A percentile compares a stretch with the other conserved stretches of the same genome.
Evolutionary conservation across 2,113 vertebrate genomes (phyloP).

Genomic region (Talpa occidentalis): DNA sequence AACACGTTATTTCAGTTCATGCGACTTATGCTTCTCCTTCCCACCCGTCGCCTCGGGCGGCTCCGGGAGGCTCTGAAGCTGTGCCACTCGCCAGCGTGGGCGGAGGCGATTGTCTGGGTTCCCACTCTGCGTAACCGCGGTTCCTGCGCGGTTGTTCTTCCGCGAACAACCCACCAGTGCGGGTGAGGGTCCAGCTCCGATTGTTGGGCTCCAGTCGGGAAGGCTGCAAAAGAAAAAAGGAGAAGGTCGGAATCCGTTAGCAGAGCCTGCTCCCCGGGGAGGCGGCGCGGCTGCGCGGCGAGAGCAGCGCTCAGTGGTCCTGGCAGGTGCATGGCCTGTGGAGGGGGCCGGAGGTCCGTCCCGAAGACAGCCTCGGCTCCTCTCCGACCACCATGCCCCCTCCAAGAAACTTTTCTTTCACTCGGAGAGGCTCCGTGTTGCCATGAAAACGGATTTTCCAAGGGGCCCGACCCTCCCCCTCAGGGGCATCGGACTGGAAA

Average conservation of each 20-base stretch:
- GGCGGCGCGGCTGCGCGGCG: slow-evolving; percentile 27
- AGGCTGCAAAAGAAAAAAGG: slow-evolving; percentile 49
- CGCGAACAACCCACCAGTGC: neutral
- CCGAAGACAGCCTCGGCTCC: slow-evolving; percentile 35
- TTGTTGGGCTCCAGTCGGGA: neutral
- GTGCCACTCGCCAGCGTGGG: neutral
- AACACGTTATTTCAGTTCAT: slow-evolving; percentile 58
- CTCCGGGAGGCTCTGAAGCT: slow-evolving; percentile 30
- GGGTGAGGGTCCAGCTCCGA: neutral
- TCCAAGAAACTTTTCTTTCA: slow-evolving; percentile 78
- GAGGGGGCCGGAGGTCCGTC: slow-evolving; percentile 46
- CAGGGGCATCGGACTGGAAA: slow-evolving; percentile 81
- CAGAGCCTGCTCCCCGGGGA: neutral
- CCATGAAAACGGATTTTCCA: slow-evolving; percentile 83
- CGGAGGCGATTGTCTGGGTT: neutral
- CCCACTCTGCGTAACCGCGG: neutral
- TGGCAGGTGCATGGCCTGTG: slow-evolving; percentile 70
- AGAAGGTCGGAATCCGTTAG: slow-evolving; percentile 62
- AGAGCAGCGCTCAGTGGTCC: slow-evolving; percentile 39
- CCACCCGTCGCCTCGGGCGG: neutral
- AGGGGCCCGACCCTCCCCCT: slow-evolving; percentile 81
- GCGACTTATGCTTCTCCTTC: slow-evolving; percentile 30
- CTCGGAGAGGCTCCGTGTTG: slow-evolving; percentile 77
- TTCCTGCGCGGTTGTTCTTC: neutral
- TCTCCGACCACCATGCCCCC: slow-evolving; percentile 54